Evolutionary conservation across 1,140 invertebrate genomes (phyloP), one percentile per base, ranked within the genome.

Genomic region (Hirudo medicinalis): DNA sequence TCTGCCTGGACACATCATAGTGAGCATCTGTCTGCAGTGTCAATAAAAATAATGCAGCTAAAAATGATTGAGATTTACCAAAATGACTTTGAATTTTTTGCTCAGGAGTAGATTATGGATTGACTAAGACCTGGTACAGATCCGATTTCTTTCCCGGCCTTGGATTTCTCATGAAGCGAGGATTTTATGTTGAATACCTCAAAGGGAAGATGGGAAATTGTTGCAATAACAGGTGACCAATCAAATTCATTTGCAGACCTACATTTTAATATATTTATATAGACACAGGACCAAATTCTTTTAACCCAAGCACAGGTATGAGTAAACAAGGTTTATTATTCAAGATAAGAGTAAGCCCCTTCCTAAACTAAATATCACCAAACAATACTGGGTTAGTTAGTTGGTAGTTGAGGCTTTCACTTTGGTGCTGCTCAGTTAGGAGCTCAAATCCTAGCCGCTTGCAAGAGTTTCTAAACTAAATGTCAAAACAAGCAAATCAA

Each of bases 1-100:
- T 83, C 83, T 43, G 80, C 82, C 9, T 84, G 82, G 80, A 85
- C 84, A 76, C 78, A 82, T 54, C 84, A 85, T 78, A 82, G 84
- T 84, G 75, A 72, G 70, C 29, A 25, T 63, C 20, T 25, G 3
- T 36, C 2, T 36, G 32, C 32, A 36, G 32, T 36, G 32, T 36
- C 2, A 36, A 36, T 3, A 36, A 36, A 36, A 36, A 36, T n/a
- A n/a, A n/a, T n/a, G n/a, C n/a, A n/a, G n/a, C 2, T 36, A 6
- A 36, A 36, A 6, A 36, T 36, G 32, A 36, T 36, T 36, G 2
- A 36, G 32, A 36, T n/a, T 63, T 13, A 25, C 9, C 19, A 63
- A 25, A n/a, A 63, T 25, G 8, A 15, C 57, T 25, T 25, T 63
- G 19, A 36, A 36, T 36, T 63, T 9, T 15, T 63, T 63, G 80